These are phyloP conservation scores for Sakesphorus luctuosus DNA, from an alignment of 2,113 vertebrate genomes.

Conservation along the genomic window DNA sequence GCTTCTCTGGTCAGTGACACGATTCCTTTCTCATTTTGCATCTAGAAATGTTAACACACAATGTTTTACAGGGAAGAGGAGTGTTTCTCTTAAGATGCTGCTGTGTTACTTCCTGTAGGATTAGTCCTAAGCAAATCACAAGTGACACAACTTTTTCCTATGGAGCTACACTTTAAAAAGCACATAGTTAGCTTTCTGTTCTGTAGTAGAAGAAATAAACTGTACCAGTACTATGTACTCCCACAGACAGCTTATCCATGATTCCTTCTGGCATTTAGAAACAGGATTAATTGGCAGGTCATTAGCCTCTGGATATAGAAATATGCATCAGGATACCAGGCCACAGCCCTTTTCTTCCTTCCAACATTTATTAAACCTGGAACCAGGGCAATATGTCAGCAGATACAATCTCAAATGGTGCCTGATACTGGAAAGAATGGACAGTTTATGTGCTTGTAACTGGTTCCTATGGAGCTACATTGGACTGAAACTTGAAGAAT, in stretches of 20 bases:
- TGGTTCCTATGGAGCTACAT: background rate
- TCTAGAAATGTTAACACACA: background rate
- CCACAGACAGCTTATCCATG: background rate
- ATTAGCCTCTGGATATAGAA: background rate
- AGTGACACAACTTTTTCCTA: background rate
- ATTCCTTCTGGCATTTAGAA: background rate
- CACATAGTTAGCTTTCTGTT: background rate
- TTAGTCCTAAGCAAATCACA: background rate
- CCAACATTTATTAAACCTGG: background rate
- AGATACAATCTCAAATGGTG: background rate
- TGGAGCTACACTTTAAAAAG: background rate
- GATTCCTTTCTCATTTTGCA: background rate
- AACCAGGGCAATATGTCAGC: background rate
- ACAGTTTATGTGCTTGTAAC: background rate
- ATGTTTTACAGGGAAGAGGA: background rate
- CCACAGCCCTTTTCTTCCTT: background rate
- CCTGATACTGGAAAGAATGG: slow-evolving; percentile 41
- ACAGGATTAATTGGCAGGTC: background rate
- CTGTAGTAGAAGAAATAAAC: background rate
- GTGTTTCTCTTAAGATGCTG: background rate
- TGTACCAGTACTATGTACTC: background rate
- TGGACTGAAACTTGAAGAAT: background rate
- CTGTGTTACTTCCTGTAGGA: background rate
- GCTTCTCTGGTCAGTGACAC: background rate
- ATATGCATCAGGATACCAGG: background rate